A percentile compares a stretch with the other conserved stretches of the same genome.
Evolutionary conservation across 2,888 invertebrate species (phyloP).

Genomic region (Andrena chrysosceles): DNA sequence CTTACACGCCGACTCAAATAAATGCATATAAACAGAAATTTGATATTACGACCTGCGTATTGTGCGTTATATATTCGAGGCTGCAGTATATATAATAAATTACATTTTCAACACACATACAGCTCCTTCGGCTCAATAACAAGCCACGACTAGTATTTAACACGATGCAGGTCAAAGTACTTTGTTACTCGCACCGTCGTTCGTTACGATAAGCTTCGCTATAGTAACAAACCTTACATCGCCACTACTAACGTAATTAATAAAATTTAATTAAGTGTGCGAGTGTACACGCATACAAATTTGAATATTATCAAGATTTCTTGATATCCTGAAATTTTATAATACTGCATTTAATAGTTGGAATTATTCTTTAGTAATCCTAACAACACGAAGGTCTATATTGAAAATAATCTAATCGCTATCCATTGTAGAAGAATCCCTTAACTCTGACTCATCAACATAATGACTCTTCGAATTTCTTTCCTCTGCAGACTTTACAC

Average conservation of each 20-base stretch:
- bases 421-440: constrained; percentile 80
- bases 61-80: constrained; percentile 60
- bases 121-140: constrained; percentile 34
- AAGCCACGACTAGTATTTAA: constrained; percentile 58
- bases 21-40: constrained; percentile 41
- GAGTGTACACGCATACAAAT: constrained; percentile 64
- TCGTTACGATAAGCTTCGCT: constrained; percentile 37
- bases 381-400: constrained; percentile 55
- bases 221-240: constrained; percentile 51
- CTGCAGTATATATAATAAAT: constrained; percentile 36
- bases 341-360: constrained; percentile 70
- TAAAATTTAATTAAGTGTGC: constrained; percentile 33
- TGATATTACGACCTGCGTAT: constrained; percentile 56
- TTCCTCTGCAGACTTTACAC: constrained; percentile 82
- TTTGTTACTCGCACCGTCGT: constrained; percentile 55
- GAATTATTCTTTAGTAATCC: constrained; percentile 69
- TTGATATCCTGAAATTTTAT: constrained; percentile 57
- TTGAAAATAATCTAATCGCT: constrained; percentile 75
- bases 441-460: constrained; percentile 82
- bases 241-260: constrained; percentile 37
- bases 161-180: constrained; percentile 53
- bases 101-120: constrained; percentile 40
- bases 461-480: constrained; percentile 82
- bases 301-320: constrained; percentile 74
- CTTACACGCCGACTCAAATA: constrained; percentile 10